These are phyloP conservation scores for Synanthedon formicaeformis DNA, from an alignment of 2,888 invertebrate genomes.

Conservation along the genomic window DNA sequence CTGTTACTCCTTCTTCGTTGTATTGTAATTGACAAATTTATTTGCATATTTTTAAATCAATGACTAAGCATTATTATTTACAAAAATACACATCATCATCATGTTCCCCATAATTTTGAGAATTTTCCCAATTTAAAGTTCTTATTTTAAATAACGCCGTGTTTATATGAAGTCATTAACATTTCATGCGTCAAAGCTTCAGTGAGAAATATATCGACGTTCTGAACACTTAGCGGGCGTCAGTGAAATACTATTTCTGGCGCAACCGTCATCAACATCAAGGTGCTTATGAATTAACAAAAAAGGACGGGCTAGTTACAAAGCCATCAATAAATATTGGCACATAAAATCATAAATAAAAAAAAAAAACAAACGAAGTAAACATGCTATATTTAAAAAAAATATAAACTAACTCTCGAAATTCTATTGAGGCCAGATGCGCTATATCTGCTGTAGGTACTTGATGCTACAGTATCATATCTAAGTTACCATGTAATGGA, in stretches of 20 bases:
- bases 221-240: conserved; percentile 30
- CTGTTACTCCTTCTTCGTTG: too few species aligned
- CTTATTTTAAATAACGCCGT: conserved; percentile 13
- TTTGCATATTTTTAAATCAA: too few species aligned
- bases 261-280: conserved; percentile 34
- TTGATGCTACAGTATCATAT: too few species aligned
- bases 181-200: conserved; percentile 49
- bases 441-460: too few species aligned
- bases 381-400: too few species aligned
- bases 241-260: conserved; percentile 47
- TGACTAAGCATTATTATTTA: too few species aligned
- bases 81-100: too few species aligned
- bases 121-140: not conserved
- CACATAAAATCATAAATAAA: conserved; percentile 9
- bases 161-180: conserved; percentile 43
- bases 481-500: too few species aligned
- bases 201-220: conserved; percentile 33
- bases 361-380: too few species aligned
- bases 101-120: not conserved
- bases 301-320: conserved; percentile 20
- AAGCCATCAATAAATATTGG: not conserved
- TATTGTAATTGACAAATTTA: too few species aligned
- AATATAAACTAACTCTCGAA: too few species aligned
- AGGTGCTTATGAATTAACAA: conserved; percentile 37
- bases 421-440: too few species aligned